phyloP scores from a whole-genome alignment of 1,140 invertebrate genomes.

The Drosophila sturtevanti region DNA sequence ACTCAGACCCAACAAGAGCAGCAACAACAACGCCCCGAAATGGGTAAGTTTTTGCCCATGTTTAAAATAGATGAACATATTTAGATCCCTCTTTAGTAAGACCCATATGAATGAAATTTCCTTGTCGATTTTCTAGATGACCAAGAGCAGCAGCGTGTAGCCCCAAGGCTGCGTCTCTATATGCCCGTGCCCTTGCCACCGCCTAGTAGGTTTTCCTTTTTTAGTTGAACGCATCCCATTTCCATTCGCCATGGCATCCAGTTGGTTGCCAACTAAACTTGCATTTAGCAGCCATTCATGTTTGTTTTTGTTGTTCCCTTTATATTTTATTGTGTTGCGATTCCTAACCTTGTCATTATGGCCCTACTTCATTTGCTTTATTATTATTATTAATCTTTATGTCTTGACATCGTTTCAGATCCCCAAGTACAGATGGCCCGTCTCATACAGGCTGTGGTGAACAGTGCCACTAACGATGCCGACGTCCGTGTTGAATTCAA shows the following conservation, averaged over 20 bases:
- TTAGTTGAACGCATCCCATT: conserved; percentile 9
- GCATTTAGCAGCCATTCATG: background rate
- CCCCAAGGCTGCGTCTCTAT: conserved; percentile 64
- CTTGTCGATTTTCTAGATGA: conserved; percentile 60
- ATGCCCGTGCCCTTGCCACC: conserved; percentile 60
- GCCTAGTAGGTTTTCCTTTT: conserved; percentile 57
- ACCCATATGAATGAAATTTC: background rate
- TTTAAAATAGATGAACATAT: background rate
- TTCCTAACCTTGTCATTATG: background rate
- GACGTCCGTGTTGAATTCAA: conserved; percentile 75
- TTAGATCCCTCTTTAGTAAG: background rate
- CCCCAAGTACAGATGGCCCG: conserved; percentile 80
- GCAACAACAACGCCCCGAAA: conserved; percentile 25
- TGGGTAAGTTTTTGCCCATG: conserved; percentile 35
- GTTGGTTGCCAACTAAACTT: conserved; percentile 11
- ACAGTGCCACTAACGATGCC: conserved; percentile 57
- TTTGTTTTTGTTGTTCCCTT: conserved; percentile 4
- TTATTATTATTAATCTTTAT: background rate
- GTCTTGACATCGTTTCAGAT: conserved; percentile 54
- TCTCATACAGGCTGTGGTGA: conserved; percentile 85
- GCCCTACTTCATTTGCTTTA: conserved; percentile 6
- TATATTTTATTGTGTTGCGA: conserved; percentile 5
- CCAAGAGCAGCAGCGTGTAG: conserved; percentile 26
- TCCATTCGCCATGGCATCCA: background rate
- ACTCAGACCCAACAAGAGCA: conserved; percentile 9